These are phyloP conservation scores for Lithophane semibrunnea DNA, from an alignment of 2,888 invertebrate species.

Conservation along the genomic window DNA sequence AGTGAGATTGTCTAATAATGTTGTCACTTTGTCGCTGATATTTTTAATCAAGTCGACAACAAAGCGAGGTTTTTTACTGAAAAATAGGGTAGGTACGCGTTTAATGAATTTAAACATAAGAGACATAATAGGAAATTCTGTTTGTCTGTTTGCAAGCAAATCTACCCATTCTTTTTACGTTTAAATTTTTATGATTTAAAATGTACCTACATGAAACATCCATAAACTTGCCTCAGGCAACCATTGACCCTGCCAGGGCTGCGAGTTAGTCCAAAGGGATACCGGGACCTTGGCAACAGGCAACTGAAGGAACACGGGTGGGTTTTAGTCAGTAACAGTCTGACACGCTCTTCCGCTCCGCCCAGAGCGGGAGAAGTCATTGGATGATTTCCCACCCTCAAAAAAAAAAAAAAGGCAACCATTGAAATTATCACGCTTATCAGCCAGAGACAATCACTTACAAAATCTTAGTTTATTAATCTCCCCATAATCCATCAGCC, in stretches of 20 bases:
- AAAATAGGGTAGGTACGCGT: background rate
- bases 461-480: conserved; percentile 4
- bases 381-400: too few species aligned
- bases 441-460: background rate
- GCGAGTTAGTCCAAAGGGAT: too few species aligned
- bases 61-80: background rate
- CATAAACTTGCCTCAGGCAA: background rate
- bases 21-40: background rate
- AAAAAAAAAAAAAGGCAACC: too few species aligned
- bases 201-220: background rate
- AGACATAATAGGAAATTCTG: background rate
- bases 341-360: too few species aligned
- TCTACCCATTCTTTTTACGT: background rate
- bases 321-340: too few species aligned
- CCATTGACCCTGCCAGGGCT: background rate
- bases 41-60: conserved; percentile 19
- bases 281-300: too few species aligned
- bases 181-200: background rate
- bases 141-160: background rate
- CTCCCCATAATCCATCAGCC: background rate
- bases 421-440: background rate
- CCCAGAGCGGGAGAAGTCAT: too few species aligned
- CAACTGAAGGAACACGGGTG: too few species aligned
- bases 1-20: conserved; percentile 10
- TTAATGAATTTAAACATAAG: background rate